Evolutionary conservation across 2,888 invertebrate species (phyloP), one percentile per base, ranked within the genome.

Genomic region (Acrobasis suavella): DNA sequence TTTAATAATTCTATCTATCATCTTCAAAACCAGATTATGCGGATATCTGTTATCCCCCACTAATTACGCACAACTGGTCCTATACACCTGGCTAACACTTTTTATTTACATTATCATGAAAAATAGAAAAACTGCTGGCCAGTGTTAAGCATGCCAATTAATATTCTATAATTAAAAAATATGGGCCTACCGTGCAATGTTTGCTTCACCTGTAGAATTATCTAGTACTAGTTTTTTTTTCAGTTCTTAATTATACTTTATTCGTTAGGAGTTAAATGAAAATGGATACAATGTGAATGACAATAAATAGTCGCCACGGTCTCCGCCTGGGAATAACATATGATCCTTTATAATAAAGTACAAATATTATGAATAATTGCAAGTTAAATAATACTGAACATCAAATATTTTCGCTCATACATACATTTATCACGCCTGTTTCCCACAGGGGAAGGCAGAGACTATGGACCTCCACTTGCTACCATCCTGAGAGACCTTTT

Each of bases 21-120:
- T 78, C 74, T 69, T 75, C 76, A 70, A 81, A 85, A 83, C 83
- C 78, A 80, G 85, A 83, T 84, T 81, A 74, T 74, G 77, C 71
- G 76, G 81, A 81, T 81, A 76, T 67, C 65, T 74, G 74, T 76
- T 81, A 82, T 81, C 76, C 64, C 56, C 22, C 79, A 67, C 75
- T 88, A 87, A 88, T 87, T 85, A 77, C 78, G 72, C 72, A 70
- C 69, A 69, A 76, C 79, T 75, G 72, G 76, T 75, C 70, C 67
- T 65, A 67, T 51, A 75, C 89, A 87, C 85, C 89, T 87, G 86
- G 82, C 77, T 62, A 60, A 64, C 69, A 77, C 73, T 76, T 82
- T 77, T 80, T 80, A 74, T 81, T 79, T 80, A 76, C 66, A 71
- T 72, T 75, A 76, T 80, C 84, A 80, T 84, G 80, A 78, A 22